Evolutionary conservation across 2,888 invertebrate genomes (phyloP).

Genomic region (Notodonta ziczac): DNA sequence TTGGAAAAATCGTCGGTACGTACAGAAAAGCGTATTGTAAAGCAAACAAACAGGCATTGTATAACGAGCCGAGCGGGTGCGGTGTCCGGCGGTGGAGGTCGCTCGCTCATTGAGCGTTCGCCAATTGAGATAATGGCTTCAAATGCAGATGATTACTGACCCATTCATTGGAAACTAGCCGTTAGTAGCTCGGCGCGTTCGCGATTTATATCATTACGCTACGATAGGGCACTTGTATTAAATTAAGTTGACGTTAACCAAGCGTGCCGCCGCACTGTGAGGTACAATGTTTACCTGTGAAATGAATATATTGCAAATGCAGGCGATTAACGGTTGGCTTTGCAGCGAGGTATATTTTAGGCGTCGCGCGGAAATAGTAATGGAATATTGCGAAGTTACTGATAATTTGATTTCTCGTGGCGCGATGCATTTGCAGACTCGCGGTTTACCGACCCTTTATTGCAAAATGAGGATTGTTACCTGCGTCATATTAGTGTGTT

Average conservation of each 20-base stretch:
- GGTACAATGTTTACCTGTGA: constrained; percentile 50
- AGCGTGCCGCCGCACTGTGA: constrained; percentile 43
- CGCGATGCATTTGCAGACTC: constrained; percentile 46
- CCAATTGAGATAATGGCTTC: constrained; percentile 82
- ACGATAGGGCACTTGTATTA: constrained; percentile 55
- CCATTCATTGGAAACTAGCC: constrained; percentile 78
- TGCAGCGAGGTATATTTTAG: constrained; percentile 32
- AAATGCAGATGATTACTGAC: constrained; percentile 82
- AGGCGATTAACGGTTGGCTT: constrained; percentile 30
- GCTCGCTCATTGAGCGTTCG: constrained; percentile 72
- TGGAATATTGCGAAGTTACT: constrained; percentile 49
- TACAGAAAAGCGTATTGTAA: constrained; percentile 70
- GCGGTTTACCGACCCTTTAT: constrained; percentile 48
- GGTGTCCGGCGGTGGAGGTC: constrained; percentile 76
- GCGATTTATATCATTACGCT: constrained; percentile 65
- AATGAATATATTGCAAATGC: constrained; percentile 40
- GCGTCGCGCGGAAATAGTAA: constrained; percentile 41
- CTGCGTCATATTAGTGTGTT: constrained; percentile 21
- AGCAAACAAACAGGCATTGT: constrained; percentile 70
- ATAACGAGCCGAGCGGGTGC: constrained; percentile 64
- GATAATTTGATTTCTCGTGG: constrained; percentile 47
- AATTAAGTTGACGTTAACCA: constrained; percentile 68
- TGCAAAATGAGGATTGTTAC: constrained; percentile 47
- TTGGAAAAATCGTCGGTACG: constrained; percentile 18
- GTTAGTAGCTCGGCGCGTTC: constrained; percentile 57